Conservation (phyloP, 2,888 invertebrate species). For the Aspidiotus destructor region DNA sequence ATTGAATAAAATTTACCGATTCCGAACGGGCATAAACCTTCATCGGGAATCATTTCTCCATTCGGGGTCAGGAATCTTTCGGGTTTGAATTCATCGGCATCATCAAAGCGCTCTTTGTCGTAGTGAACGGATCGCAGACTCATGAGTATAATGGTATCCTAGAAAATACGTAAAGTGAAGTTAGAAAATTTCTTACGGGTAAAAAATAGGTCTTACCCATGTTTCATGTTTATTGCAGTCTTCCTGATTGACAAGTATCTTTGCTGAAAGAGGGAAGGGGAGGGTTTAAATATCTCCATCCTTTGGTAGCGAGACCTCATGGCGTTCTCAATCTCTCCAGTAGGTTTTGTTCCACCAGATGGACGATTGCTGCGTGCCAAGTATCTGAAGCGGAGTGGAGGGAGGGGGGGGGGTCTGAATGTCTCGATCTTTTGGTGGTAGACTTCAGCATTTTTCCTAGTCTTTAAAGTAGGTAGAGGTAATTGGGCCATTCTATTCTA, state of each 20-base stretch:
- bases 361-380: too few relatives aligned
- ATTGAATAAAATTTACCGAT: conserved; percentile 40
- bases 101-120: conserved; percentile 50
- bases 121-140: conserved; percentile 50
- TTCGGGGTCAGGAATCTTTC: conserved; percentile 50
- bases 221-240: background rate
- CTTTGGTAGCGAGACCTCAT: too few relatives aligned
- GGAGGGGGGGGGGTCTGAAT: too few relatives aligned
- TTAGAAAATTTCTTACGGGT: background rate
- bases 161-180: conserved; percentile 18
- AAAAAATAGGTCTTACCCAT: background rate
- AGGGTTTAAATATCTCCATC: too few relatives aligned
- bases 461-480: too few relatives aligned
- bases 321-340: too few relatives aligned
- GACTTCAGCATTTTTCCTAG: too few relatives aligned
- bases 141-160: conserved; percentile 47
- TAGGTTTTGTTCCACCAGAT: too few relatives aligned
- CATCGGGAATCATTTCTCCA: conserved; percentile 38
- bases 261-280: too few relatives aligned
- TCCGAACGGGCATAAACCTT: conserved; percentile 43
- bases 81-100: conserved; percentile 54
- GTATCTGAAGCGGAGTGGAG: too few relatives aligned
- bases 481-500: too few relatives aligned
- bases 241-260: background rate
- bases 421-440: too few relatives aligned